Evolutionary conservation across 1,140 invertebrate species (phyloP).

Genomic region (Augochlora pura): DNA sequence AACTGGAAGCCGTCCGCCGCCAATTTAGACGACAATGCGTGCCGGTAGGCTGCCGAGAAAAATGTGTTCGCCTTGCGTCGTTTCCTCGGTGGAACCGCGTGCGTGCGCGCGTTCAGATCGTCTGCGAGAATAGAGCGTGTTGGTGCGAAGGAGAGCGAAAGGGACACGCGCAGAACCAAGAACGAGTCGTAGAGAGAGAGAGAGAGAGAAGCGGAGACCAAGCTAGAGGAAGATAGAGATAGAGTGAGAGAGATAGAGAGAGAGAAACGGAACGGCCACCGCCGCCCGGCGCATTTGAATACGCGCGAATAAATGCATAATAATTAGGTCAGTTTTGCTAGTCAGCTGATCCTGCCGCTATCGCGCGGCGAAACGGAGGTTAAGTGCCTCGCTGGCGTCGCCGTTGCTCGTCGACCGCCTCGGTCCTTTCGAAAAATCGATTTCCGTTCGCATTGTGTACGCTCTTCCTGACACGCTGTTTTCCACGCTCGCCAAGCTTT

Average conservation of each 20-base stretch:
- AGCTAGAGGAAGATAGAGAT: conserved; percentile 25
- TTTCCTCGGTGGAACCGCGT: conserved; percentile 1
- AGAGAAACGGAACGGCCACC: conserved; percentile 67
- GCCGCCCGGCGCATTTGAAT: conserved; percentile 78
- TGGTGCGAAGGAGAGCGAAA: conserved; percentile 51
- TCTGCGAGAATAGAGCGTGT: conserved; percentile 27
- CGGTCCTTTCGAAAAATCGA: conserved; percentile 9
- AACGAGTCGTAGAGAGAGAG: conserved; percentile 8
- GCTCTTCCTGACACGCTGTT: background rate
- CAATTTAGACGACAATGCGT: background rate
- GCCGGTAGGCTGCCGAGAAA: background rate
- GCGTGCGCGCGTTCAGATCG: conserved; percentile 45
- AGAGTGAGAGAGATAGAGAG: conserved; percentile 42
- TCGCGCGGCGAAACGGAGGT: conserved; percentile 67
- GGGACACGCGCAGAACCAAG: conserved; percentile 6
- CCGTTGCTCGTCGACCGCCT: conserved; percentile 32
- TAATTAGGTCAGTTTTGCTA: conserved; percentile 81
- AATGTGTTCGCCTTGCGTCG: background rate
- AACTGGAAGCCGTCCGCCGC: background rate
- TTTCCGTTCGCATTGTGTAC: background rate
- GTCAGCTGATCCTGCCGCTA: conserved; percentile 77
- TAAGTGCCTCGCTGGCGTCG: conserved; percentile 54
- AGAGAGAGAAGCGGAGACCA: conserved; percentile 12
- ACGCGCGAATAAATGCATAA: conserved; percentile 81
- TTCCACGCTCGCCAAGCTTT: no score